phyloP scores from a whole-genome alignment of 2,797 vertebrate species.

The Falco peregrinus region DNA sequence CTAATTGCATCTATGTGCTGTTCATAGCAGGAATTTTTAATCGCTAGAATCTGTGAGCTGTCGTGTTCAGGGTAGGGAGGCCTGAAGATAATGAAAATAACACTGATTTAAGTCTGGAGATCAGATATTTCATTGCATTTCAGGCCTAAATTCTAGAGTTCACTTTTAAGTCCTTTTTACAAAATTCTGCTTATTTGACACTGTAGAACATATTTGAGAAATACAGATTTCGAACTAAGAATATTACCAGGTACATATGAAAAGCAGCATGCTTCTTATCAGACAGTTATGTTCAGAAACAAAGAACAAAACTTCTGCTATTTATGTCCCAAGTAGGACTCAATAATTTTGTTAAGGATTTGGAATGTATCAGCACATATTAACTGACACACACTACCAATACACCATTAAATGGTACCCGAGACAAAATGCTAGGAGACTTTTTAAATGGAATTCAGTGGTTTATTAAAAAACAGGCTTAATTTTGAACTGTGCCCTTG shows the following conservation, averaged over 20 bases:
- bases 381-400: neutral
- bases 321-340: neutral
- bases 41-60: slow-evolving; percentile 83
- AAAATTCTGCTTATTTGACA: neutral
- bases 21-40: slow-evolving; percentile 81
- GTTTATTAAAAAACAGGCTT: neutral
- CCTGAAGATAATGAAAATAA: slow-evolving; percentile 41
- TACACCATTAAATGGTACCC: neutral
- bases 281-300: neutral
- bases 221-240: neutral
- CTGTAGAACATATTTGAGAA: neutral
- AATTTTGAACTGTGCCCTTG: neutral
- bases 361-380: neutral
- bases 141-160: neutral
- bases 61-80: slow-evolving; percentile 81
- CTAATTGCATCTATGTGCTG: slow-evolving; percentile 79
- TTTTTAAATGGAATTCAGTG: neutral
- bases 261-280: neutral
- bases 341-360: neutral
- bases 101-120: neutral
- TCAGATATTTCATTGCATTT: neutral
- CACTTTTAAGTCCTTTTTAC: neutral
- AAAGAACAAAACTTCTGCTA: neutral
- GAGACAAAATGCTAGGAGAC: neutral
- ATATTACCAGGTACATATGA: neutral